These are phyloP conservation scores for Trachythela sp. DNA, from an alignment of 64 coral and sea anemone genomes.

Conservation along the genomic window DNA sequence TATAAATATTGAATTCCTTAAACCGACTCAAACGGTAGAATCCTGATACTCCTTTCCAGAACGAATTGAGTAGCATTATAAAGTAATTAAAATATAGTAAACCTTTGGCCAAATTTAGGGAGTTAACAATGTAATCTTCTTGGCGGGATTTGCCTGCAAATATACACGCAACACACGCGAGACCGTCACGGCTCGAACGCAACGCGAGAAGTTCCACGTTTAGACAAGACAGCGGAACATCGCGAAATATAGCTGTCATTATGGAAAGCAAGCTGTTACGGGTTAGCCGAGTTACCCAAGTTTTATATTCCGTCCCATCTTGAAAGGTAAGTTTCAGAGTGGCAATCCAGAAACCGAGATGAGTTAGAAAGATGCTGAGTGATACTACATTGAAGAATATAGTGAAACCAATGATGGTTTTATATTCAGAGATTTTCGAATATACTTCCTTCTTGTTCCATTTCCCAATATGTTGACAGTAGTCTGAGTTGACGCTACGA, in stretches of 20 bases:
- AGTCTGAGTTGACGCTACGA: background rate
- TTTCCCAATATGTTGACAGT: background rate
- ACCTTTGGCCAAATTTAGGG: background rate
- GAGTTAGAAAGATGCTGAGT: background rate
- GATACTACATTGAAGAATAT: background rate
- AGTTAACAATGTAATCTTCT: background rate
- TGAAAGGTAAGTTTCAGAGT: background rate
- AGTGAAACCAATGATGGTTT: background rate
- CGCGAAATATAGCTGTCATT: background rate
- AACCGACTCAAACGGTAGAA: background rate
- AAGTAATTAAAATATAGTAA: background rate
- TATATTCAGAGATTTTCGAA: background rate
- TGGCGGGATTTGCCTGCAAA: background rate
- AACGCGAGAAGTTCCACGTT: background rate
- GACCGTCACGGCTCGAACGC: background rate
- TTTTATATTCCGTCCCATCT: background rate
- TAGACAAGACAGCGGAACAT: conserved; percentile 1
- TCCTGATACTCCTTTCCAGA: background rate
- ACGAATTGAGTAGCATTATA: background rate
- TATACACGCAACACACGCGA: background rate
- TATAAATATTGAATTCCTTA: background rate
- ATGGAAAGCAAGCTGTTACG: background rate
- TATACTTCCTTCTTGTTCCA: background rate
- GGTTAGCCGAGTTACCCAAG: background rate
- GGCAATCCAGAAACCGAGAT: background rate